phyloP scores from a whole-genome alignment of 2,113 vertebrate genomes.

The Labrus mixtus region DNA sequence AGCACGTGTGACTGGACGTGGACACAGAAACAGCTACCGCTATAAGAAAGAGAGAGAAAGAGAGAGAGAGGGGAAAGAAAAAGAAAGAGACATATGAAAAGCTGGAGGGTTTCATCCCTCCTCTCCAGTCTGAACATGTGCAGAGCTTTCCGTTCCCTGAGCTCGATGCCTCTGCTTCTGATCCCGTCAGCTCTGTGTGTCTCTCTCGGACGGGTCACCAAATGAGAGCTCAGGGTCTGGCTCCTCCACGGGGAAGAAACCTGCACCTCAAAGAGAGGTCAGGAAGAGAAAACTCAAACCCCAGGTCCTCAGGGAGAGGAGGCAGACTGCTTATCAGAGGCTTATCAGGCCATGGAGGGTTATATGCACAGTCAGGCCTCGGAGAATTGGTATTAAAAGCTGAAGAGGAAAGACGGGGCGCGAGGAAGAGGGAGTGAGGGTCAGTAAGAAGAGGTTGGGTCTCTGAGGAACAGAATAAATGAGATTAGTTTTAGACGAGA shows the following conservation, averaged over 20 bases:
- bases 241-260: conserved; percentile 65
- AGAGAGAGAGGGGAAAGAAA: no score
- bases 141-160: conserved; percentile 51
- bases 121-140: conserved; percentile 60
- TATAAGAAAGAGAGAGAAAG: background rate
- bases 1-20: conserved; percentile 15
- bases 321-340: conserved; percentile 64
- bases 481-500: conserved; percentile 68
- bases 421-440: conserved; percentile 23
- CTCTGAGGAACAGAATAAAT: conserved; percentile 52
- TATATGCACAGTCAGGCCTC: conserved; percentile 70
- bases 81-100: conserved; percentile 23
- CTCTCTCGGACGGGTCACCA: conserved; percentile 61
- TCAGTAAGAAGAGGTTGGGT: conserved; percentile 30
- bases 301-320: conserved; percentile 55
- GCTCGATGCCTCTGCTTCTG: conserved; percentile 62
- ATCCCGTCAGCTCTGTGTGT: conserved; percentile 63
- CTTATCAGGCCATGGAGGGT: conserved; percentile 58
- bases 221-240: conserved; percentile 61
- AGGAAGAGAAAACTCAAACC: conserved; percentile 56
- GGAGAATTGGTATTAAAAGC: conserved; percentile 63
- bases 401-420: conserved; percentile 40
- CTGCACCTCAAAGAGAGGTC: conserved; percentile 73
- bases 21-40: background rate
- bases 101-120: conserved; percentile 36